phyloP scores from a whole-genome alignment of 2,113 vertebrate genomes.

The Apistogramma diplotaenia region DNA sequence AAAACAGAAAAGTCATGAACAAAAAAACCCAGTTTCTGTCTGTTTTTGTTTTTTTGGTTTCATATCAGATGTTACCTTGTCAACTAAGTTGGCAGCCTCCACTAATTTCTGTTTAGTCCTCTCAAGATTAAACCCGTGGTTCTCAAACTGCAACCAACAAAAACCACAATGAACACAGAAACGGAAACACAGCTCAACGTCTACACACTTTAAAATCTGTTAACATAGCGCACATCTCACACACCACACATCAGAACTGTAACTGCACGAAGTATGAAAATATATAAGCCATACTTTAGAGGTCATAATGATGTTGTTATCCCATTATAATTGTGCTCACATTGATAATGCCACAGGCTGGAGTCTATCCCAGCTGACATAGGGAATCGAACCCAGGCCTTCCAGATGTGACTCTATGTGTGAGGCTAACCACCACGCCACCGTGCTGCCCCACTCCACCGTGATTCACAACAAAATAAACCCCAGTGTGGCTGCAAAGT shows the following conservation, averaged over 20 bases:
- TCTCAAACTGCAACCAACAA: constrained; percentile 83
- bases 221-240: background rate
- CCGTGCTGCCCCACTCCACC: too few species aligned
- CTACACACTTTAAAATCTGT: background rate
- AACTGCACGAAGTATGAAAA: background rate
- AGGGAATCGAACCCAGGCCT: too few species aligned
- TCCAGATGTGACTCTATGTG: too few species aligned
- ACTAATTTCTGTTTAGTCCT: constrained; percentile 85
- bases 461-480: background rate
- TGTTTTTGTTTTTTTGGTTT: background rate
- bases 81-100: constrained; percentile 92
- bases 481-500: background rate
- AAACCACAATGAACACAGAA: background rate
- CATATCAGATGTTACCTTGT: constrained; percentile 82
- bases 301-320: background rate
- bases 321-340: background rate
- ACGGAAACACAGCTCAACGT: background rate
- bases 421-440: too few species aligned
- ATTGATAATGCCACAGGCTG: background rate
- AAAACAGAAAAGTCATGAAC: background rate
- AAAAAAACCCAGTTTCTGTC: background rate
- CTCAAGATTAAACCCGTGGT: constrained; percentile 75
- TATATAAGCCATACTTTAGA: background rate
- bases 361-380: too few species aligned
- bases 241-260: background rate